Evolutionary conservation across 2,888 invertebrate genomes (phyloP).

Genomic region (Clusia tigrina): DNA sequence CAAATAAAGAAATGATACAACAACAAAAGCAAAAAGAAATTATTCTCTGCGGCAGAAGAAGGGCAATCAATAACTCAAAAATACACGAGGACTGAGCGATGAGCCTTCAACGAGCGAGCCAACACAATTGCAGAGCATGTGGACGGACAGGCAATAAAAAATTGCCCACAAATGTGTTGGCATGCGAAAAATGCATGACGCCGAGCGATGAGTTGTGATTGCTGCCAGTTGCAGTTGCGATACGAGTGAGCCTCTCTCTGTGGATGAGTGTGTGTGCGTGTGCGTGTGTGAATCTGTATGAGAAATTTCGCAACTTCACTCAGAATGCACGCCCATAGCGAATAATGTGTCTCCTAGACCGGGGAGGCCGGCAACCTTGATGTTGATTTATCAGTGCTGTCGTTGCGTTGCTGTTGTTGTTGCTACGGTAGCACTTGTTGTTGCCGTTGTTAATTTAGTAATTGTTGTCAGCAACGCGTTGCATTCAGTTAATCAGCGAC

Average conservation of each 20-base stretch:
- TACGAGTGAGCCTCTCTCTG: too few relatives aligned
- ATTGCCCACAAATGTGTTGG: conserved; percentile 33
- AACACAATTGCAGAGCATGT: not conserved
- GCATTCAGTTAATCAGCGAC: too few relatives aligned
- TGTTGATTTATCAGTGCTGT: conserved; percentile 57
- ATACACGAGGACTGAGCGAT: not conserved
- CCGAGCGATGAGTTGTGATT: conserved; percentile 8
- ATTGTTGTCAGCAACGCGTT: conserved; percentile 21
- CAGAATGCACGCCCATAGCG: not conserved
- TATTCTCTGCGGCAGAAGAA: not conserved
- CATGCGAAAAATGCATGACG: conserved; percentile 41
- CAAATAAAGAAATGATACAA: too few relatives aligned
- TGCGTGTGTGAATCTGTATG: too few relatives aligned
- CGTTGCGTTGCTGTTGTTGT: conserved; percentile 32
- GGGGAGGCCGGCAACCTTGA: conserved; percentile 53
- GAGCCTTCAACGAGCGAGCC: not conserved
- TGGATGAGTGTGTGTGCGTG: too few relatives aligned
- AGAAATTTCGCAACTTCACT: conserved; percentile 47
- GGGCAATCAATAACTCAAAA: not conserved
- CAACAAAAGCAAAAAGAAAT: not conserved
- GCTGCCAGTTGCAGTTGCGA: conserved; percentile 13
- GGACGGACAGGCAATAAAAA: conserved; percentile 5
- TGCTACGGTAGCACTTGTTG: conserved; percentile 42
- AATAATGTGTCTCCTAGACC: not conserved
- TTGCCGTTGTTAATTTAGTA: conserved; percentile 22